Percentiles rank a stretch among this genome's conserved stretches.
Conservation (phyloP, 2,797 vertebrate genomes). For the Chromobotia macracanthus region DNA sequence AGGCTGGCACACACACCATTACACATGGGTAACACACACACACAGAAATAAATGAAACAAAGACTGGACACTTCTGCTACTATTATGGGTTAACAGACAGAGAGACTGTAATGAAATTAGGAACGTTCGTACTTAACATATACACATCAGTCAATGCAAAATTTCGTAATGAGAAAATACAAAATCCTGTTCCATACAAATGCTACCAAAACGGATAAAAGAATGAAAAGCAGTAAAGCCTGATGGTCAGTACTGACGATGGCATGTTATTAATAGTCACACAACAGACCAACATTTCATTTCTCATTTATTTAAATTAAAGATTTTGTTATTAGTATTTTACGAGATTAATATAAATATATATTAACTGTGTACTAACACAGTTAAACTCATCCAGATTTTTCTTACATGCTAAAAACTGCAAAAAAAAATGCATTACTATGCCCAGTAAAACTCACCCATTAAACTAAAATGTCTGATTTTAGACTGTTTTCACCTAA, state of each 20-base stretch:
- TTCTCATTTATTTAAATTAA: no score
- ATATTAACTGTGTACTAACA: background rate
- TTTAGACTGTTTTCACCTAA: no score
- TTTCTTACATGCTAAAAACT: background rate
- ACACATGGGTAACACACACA: conserved; percentile 46
- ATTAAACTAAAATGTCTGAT: background rate
- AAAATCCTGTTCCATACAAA: no score
- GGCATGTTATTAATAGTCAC: no score
- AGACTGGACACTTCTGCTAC: background rate
- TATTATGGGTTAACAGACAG: conserved; percentile 9
- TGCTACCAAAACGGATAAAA: no score
- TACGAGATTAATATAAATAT: background rate
- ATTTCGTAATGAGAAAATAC: no score
- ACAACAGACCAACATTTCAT: no score
- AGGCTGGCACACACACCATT: conserved; percentile 21
- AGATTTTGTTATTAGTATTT: no score
- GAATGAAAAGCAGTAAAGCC: no score
- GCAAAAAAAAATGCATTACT: background rate
- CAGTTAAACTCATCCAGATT: background rate
- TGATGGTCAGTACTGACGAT: no score
- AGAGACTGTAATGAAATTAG: background rate
- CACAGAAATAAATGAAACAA: conserved; percentile 28
- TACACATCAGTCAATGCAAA: no score
- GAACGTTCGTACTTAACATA: no score
- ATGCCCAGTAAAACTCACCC: background rate